These are phyloP conservation scores for Drosophila paulistorum DNA, from an alignment of 1,140 invertebrate genomes.

Conservation along the genomic window DNA sequence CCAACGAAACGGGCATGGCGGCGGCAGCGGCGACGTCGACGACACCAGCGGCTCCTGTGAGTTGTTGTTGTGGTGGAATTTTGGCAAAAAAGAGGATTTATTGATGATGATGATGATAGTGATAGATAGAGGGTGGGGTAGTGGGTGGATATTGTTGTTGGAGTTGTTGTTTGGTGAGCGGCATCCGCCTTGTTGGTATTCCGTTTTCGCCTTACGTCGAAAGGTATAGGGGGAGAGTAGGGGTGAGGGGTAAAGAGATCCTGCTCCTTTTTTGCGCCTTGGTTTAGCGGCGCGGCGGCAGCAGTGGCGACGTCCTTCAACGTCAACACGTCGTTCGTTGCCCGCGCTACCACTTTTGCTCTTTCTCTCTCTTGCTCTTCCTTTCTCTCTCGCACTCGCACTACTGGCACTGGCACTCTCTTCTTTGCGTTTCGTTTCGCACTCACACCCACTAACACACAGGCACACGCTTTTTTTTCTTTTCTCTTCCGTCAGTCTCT, in stretches of 20 bases:
- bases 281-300: conserved; percentile 55
- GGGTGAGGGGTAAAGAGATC: not conserved
- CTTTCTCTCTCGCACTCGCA: conserved; percentile 65
- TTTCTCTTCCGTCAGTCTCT: conserved; percentile 52
- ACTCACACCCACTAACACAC: conserved; percentile 65
- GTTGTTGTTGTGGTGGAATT: conserved; percentile 79
- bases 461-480: conserved; percentile 61
- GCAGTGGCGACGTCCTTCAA: conserved; percentile 45
- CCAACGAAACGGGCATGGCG: conserved; percentile 78
- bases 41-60: conserved; percentile 38
- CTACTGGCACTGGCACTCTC: conserved; percentile 52
- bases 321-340: conserved; percentile 59
- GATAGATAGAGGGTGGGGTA: conserved; percentile 27
- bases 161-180: conserved; percentile 21
- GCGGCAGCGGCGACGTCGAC: conserved; percentile 28
- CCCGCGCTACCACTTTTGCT: conserved; percentile 46
- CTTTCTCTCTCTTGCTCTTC: conserved; percentile 36
- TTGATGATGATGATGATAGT: not conserved
- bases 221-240: not conserved
- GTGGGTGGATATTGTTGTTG: conserved; percentile 14
- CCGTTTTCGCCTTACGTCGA: not conserved
- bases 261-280: conserved; percentile 13
- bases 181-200: conserved; percentile 22
- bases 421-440: conserved; percentile 10
- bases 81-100: conserved; percentile 56